Conservation (phyloP, 2,888 invertebrate genomes). For the Sisyra nigra region DNA sequence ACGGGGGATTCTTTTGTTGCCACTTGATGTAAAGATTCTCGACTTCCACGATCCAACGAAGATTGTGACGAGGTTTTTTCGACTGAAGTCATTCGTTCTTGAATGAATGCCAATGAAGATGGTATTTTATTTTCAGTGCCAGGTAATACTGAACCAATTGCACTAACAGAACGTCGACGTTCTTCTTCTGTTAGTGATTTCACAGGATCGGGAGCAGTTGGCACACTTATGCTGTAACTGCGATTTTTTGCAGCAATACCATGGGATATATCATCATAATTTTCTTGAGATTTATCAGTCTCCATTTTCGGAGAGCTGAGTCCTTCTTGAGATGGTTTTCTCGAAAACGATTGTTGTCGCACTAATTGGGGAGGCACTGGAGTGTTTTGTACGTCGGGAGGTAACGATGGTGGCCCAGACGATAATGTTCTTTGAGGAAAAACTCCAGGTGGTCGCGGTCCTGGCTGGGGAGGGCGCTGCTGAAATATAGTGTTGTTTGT, state of each 20-base stretch:
- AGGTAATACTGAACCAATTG: constrained; percentile 29
- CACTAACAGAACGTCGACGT: constrained; percentile 32
- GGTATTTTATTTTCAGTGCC: constrained; percentile 28
- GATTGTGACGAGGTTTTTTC: constrained; percentile 24
- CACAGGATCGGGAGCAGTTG: constrained; percentile 29
- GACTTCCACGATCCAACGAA: constrained; percentile 15
- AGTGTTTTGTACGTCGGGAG: constrained; percentile 10
- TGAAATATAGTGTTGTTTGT: constrained; percentile 11
- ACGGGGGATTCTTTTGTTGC: constrained; percentile 12
- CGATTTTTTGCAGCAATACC: constrained; percentile 32
- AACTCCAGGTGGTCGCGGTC: constrained; percentile 16
- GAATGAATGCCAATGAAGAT: constrained; percentile 29
- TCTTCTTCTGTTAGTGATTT: constrained; percentile 32
- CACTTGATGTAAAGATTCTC: constrained; percentile 24
- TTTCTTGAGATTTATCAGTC: constrained; percentile 23
- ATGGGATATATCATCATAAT: constrained; percentile 14
- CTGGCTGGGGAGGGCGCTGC: constrained; percentile 14
- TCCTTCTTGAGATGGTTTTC: constrained; percentile 16
- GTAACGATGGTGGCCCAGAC: constrained; percentile 11
- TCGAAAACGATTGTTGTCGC: constrained; percentile 22
- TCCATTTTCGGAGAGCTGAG: constrained; percentile 17
- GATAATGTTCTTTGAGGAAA: constrained; percentile 17
- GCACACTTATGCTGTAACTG: constrained; percentile 36
- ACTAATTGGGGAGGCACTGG: constrained; percentile 15
- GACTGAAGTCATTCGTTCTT: constrained; percentile 22